These are phyloP conservation scores for Poeciliopsis turneri DNA, from an alignment of 2,797 vertebrate genomes.

Conservation along the genomic window DNA sequence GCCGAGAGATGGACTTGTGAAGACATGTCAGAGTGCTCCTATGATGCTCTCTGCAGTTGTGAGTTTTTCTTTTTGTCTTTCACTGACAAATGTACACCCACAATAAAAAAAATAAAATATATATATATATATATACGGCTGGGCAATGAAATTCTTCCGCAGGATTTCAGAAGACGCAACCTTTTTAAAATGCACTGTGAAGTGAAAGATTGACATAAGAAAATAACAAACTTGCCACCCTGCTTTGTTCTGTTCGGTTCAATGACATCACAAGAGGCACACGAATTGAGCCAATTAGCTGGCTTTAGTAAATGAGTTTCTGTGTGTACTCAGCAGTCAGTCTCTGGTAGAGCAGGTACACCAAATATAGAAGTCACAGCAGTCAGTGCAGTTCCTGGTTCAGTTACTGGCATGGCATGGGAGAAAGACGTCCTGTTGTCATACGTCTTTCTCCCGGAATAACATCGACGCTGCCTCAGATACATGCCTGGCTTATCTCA, in stretches of 20 bases:
- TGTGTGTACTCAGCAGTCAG: not conserved
- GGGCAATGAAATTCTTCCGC: not conserved
- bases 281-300: not conserved
- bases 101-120: not conserved
- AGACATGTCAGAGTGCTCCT: slow-evolving; percentile 20
- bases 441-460: not conserved
- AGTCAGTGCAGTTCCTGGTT: not conserved
- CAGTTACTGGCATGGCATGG: too few species aligned
- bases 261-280: not conserved
- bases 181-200: not conserved
- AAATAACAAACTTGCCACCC: not conserved
- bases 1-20: slow-evolving; percentile 34
- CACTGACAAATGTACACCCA: not conserved
- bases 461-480: not conserved
- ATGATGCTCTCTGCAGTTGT: slow-evolving; percentile 2
- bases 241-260: not conserved
- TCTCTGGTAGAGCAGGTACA: not conserved
- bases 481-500: too few species aligned
- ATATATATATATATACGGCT: not conserved
- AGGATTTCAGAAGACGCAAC: not conserved
- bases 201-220: not conserved
- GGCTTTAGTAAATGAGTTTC: too few species aligned
- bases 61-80: not conserved
- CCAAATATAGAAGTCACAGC: not conserved
- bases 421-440: not conserved